Base-by-base conservation (phyloP, 2,113 vertebrate genomes). In the Callaeas wilsoni region DNA sequence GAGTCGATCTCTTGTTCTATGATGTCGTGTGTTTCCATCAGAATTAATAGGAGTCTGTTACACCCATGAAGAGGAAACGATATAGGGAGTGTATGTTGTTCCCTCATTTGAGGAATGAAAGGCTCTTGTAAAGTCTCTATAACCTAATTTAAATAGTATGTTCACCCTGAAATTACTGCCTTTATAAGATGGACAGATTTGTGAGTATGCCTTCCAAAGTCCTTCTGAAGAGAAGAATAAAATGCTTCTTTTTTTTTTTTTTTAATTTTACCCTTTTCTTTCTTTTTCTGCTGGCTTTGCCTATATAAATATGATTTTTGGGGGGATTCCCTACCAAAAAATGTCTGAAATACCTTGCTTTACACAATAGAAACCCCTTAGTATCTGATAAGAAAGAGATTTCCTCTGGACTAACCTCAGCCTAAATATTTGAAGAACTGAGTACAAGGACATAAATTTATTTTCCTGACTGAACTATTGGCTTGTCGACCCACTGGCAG, bases 351-450 rank as follows among this genome's bases (percentile, higher is more conserved):
- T 77, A 69, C 46, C 89, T 89, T 5, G 4, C 30, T 75, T 69
- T 62, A 60, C 9, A 52, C 59, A 74, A 47, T 87, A 23, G 53
- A 74, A 95, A 17, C 53, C 17, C 16, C 23, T 57, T 71, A 37
- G 26, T 70, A 39, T 71, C 37, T 65, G 68, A 69, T 92, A 68
- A 86, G 46, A 91, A 57, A 80, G 52, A 80, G 56, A 69, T 94
- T 92, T 78, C 57, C 41, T 87, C 53, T 70, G 62, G 63, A 67
- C 52, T 71, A 47, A 75, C 47, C 49, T 89, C 77, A 81, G 74
- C 52, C 57, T 53, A 92, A 91, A 57, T 94, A 90, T 94, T 90
- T 93, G 71, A 94, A 88, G 39, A 93, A 57, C 39, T 78, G n/a
- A 78, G 63, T 76, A 65, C 32, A 88, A 92, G 84, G 39, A 22